Percentiles rank a stretch among this genome's conserved stretches.
Evolutionary conservation across 2,888 invertebrate species (phyloP).

Genomic region (Corbicula japonica): DNA sequence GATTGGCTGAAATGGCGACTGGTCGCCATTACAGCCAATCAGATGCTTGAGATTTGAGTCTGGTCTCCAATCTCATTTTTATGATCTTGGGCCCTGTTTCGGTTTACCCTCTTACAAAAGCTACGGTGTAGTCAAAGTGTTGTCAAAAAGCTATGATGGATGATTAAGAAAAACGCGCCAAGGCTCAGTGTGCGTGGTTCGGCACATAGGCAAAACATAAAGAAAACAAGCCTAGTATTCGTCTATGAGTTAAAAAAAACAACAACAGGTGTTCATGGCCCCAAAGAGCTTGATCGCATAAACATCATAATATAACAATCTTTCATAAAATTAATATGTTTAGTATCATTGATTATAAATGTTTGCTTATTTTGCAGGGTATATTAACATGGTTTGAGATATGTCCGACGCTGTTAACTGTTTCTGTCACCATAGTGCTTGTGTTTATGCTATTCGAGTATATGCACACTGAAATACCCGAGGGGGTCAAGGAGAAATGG

Average conservation of each 20-base stretch:
- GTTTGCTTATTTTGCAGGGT: constrained; percentile 24
- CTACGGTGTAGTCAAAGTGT: no score
- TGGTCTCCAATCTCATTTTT: no score
- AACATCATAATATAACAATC: background rate
- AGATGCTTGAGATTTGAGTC: no score
- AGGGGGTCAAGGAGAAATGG: constrained; percentile 74
- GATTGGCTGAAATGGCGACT: no score
- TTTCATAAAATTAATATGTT: background rate
- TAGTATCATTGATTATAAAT: background rate
- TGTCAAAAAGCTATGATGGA: no score
- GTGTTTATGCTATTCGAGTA: constrained; percentile 67
- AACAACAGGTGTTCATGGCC: background rate
- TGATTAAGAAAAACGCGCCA: no score
- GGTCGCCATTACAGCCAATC: no score
- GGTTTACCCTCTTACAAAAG: no score
- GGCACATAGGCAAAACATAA: background rate
- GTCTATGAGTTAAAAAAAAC: background rate
- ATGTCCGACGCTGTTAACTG: constrained; percentile 51
- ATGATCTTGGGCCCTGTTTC: no score
- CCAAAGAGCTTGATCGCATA: no score
- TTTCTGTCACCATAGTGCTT: constrained; percentile 54
- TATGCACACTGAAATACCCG: constrained; percentile 74
- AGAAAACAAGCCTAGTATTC: background rate
- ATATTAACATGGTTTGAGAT: constrained; percentile 21
- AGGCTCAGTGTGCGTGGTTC: background rate